These are phyloP conservation scores for Drosophila bocqueti DNA, from an alignment of 1,140 invertebrate genomes.

Conservation along the genomic window DNA sequence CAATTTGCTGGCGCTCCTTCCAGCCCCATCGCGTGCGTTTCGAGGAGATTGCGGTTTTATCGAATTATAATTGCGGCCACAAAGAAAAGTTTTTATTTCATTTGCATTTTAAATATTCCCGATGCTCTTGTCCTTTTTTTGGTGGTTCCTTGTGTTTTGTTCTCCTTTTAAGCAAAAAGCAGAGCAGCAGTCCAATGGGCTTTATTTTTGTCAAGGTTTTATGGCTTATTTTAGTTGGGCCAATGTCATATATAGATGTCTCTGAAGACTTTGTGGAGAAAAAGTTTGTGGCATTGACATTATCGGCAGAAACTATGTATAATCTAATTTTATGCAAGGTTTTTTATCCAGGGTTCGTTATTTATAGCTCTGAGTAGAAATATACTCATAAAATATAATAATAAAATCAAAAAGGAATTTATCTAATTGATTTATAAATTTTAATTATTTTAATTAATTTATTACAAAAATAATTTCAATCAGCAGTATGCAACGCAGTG, in stretches of 20 bases:
- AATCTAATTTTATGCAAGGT: too few relatives aligned
- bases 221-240: neutral
- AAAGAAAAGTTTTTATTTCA: conserved; percentile 51
- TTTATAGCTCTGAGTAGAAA: neutral
- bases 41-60: conserved; percentile 45
- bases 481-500: neutral
- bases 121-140: conserved; percentile 10
- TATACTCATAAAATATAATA: neutral
- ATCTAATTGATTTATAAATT: neutral
- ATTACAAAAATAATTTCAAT: neutral
- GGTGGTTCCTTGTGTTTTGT: conserved; percentile 2
- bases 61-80: conserved; percentile 53
- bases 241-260: neutral
- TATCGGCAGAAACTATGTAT: neutral
- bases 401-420: neutral
- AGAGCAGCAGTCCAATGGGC: neutral
- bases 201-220: conserved; percentile 18
- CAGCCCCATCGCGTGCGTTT: conserved; percentile 25
- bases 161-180: neutral
- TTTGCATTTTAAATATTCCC: conserved; percentile 47
- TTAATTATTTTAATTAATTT: neutral
- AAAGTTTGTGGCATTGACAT: neutral
- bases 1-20: conserved; percentile 39
- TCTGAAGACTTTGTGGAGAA: neutral
- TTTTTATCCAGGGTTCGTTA: neutral